Evolutionary conservation across 2,888 invertebrate genomes (phyloP).

Genomic region (Phengaris arion): DNA sequence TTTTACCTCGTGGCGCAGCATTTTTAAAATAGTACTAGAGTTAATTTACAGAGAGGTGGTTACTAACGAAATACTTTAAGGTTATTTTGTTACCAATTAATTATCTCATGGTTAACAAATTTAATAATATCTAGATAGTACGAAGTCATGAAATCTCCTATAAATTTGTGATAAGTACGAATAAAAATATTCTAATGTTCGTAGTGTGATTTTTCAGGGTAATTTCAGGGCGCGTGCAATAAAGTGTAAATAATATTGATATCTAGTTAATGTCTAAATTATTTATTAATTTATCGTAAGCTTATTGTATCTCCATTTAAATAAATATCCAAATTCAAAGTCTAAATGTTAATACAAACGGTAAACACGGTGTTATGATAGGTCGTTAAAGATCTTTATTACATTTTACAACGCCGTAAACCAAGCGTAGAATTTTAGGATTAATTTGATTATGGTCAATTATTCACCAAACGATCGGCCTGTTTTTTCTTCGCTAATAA

Average conservation of each 20-base stretch:
- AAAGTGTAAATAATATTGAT: neutral
- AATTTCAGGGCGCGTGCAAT: neutral
- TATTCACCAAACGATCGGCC: slow-evolving; percentile 76
- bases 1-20: no score
- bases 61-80: no score
- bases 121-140: no score
- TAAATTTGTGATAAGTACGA: no score
- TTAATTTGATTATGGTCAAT: slow-evolving; percentile 80
- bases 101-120: no score
- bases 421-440: slow-evolving; percentile 78
- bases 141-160: no score
- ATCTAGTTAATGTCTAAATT: neutral
- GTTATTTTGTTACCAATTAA: no score
- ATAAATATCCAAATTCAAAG: slow-evolving; percentile 33
- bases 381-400: slow-evolving; percentile 74
- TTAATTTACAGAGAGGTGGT: no score
- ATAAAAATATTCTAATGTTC: no score
- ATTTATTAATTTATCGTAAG: neutral
- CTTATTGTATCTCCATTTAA: neutral
- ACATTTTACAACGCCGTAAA: slow-evolving; percentile 77
- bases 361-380: slow-evolving; percentile 60
- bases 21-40: no score
- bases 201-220: no score
- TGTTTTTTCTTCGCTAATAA: slow-evolving; percentile 72
- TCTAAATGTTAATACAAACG: slow-evolving; percentile 39